Conservation (phyloP, 2,113 vertebrate species). For the Hydropotes inermis region DNA sequence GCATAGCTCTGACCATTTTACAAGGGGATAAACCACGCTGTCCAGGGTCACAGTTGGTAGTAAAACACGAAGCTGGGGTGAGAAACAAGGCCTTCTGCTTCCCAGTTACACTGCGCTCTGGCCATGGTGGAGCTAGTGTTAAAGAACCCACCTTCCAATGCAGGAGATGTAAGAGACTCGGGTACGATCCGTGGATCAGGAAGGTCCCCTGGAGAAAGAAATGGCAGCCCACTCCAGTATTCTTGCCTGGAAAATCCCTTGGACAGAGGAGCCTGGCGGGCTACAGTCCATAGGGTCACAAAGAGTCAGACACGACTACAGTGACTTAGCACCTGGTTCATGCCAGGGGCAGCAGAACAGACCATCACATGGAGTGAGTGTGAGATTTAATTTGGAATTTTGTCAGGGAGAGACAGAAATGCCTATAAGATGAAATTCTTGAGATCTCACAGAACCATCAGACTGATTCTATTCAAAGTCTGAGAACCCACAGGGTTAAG, state of each 20-base stretch:
- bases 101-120: neutral
- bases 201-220: neutral
- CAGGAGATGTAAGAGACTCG: neutral
- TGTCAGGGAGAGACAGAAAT: neutral
- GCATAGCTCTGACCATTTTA: neutral
- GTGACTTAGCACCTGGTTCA: neutral
- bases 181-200: neutral
- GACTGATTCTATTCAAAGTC: neutral
- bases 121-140: neutral
- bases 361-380: neutral
- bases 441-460: neutral
- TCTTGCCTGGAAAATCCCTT: neutral
- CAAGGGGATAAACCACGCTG: neutral
- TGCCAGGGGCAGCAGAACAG: neutral
- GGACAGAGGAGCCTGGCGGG: neutral
- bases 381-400: neutral
- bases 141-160: neutral
- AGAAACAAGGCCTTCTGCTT: neutral
- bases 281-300: neutral
- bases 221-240: neutral
- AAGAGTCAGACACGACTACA: neutral
- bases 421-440: neutral
- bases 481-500: neutral
- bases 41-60: neutral
- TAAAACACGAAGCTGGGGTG: neutral